Evolutionary conservation across 2,888 invertebrate species (phyloP), one percentile per base, ranked within the genome.

Genomic region (Dolichomitus sp.): DNA sequence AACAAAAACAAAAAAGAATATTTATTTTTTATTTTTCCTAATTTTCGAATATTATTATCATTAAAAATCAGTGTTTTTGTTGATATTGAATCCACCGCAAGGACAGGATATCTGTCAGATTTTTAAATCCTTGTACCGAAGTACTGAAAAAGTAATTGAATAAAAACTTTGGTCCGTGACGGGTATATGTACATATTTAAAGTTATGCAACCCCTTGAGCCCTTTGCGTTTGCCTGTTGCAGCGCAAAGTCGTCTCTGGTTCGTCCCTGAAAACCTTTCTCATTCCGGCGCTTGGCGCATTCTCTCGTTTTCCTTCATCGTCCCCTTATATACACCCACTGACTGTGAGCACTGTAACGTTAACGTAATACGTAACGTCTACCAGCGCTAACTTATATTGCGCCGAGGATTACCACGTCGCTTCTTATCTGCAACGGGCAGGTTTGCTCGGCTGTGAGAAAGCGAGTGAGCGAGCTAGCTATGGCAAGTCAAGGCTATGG

Each of bases 391-490:
- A 91, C 92, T 92, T 92, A 91, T 90, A 92, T 90, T 90, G 90
- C 91, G 88, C 87, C 87, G 88, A 89, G 92, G 92, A 92, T 92
- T 92, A 92, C 91, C 89, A 90, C 89, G 90, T 89, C 91, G 90
- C 89, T 91, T 90, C 92, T 92, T 92, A 92, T 92, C 92, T 91
- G 86, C 87, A 85, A 85, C 87, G 87, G 77, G 87, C 90, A 90
- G 90, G 85, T 88, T 83, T 78, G 77, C 84, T 83, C 80, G 65
- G 68, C 73, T 72, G 80, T 54, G 75, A 78, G 79, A 42, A 82
- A 75, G 59, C 52, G 45, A 57, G 40, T 69, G 40, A 37, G 61
- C 79, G 57, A 48, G 70, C 54, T 65, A 65, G 59, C 37, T 84
- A 79, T 33, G 9, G 0, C 9, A 9, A 37, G 37, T 37, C 37